These are phyloP conservation scores for Emydocephalus ijimae DNA, from an alignment of 2,113 vertebrate genomes.

Conservation along the genomic window DNA sequence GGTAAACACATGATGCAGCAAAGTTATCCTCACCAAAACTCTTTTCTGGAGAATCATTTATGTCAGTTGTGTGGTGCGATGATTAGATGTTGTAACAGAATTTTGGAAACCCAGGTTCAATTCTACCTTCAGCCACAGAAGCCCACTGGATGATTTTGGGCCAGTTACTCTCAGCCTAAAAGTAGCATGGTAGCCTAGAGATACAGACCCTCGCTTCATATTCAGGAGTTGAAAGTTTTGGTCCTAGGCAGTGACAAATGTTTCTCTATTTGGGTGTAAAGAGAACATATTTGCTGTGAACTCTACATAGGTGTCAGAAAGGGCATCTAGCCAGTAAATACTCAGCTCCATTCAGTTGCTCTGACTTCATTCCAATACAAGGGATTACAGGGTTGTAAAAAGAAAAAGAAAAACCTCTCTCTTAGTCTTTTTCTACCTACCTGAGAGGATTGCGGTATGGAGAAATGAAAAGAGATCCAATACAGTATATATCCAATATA, in stretches of 20 bases:
- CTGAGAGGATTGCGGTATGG: not conserved
- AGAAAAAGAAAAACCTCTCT: not conserved
- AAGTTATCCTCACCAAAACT: not conserved
- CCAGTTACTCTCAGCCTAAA: not conserved
- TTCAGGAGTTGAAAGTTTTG: not conserved
- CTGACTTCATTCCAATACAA: not conserved
- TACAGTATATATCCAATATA: not conserved
- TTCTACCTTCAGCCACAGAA: not conserved
- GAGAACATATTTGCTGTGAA: not conserved
- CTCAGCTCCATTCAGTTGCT: not conserved
- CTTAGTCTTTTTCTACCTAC: not conserved
- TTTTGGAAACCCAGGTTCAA: not conserved
- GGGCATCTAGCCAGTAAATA: not conserved
- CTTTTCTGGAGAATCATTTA: not conserved
- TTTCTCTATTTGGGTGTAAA: not conserved
- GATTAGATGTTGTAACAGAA: not conserved
- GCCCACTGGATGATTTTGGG: not conserved
- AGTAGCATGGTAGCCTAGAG: too few relatives aligned
- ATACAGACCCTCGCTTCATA: too few relatives aligned
- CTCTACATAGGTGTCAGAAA: not conserved
- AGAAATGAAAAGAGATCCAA: not conserved
- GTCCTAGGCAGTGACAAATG: not conserved
- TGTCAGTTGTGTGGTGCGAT: not conserved
- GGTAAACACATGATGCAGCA: not conserved
- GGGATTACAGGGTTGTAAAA: not conserved